A percentile compares a stretch with the other conserved stretches of the same genome.
Conservation (phyloP, 2,797 vertebrate species). For the Atherinosoma microstoma region DNA sequence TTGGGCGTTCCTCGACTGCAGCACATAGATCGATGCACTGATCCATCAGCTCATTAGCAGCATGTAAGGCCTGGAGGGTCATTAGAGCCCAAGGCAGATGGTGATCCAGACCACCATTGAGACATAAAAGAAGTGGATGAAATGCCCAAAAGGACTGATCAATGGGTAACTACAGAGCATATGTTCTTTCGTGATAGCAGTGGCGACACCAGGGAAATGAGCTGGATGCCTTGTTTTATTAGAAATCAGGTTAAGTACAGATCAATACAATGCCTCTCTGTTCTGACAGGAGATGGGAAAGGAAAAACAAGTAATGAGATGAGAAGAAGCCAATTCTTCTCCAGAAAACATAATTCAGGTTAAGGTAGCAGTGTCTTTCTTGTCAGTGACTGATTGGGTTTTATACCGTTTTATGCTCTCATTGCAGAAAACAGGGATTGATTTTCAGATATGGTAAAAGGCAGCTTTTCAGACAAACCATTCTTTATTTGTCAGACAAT, state of each 20-base stretch:
- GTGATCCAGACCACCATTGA: conserved; percentile 65
- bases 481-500: neutral
- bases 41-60: conserved; percentile 81
- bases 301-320: conserved; percentile 54
- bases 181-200: conserved; percentile 41
- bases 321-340: conserved; percentile 26
- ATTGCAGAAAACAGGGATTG: conserved; percentile 8
- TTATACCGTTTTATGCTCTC: conserved; percentile 26
- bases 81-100: conserved; percentile 62
- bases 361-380: conserved; percentile 6
- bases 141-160: conserved; percentile 68
- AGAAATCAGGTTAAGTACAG: conserved; percentile 66
- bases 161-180: conserved; percentile 52
- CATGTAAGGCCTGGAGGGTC: conserved; percentile 67
- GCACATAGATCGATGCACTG: conserved; percentile 75
- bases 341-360: conserved; percentile 29
- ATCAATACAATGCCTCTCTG: conserved; percentile 58
- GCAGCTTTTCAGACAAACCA: conserved; percentile 1
- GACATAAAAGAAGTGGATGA: conserved; percentile 43
- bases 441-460: conserved; percentile 8
- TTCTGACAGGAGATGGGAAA: conserved; percentile 35
- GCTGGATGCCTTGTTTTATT: conserved; percentile 69
- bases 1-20: conserved; percentile 73
- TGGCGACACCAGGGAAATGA: conserved; percentile 53
- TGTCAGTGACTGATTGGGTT: conserved; percentile 22